These are phyloP conservation scores for Rostratula benghalensis DNA, from an alignment of 2,113 vertebrate species.

Conservation along the genomic window DNA sequence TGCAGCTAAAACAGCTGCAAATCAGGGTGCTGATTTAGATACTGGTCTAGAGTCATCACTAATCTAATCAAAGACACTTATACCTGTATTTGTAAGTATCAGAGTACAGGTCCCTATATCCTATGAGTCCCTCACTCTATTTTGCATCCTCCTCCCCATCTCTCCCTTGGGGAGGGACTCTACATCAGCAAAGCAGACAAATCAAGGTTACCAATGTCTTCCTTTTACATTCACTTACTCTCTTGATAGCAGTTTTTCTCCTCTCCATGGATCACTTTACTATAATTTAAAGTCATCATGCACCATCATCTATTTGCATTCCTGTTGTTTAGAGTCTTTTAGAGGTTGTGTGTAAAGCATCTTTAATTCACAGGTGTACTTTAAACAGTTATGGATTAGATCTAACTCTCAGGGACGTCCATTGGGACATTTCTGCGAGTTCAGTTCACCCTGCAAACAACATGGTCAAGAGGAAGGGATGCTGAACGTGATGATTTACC, in stretches of 20 bases:
- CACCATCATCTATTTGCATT: constrained; percentile 56
- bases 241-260: background rate
- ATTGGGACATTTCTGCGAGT: background rate
- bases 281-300: constrained; percentile 54
- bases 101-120: background rate
- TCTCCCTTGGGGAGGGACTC: background rate
- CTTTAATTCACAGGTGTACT: constrained; percentile 42
- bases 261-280: constrained; percentile 29
- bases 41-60: background rate
- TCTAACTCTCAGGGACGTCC: constrained; percentile 16
- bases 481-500: background rate
- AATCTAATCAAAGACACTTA: background rate
- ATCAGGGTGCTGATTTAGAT: background rate
- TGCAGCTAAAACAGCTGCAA: background rate
- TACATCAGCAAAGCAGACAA: background rate
- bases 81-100: background rate
- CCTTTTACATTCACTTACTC: background rate
- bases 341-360: constrained; percentile 28
- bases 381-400: constrained; percentile 35
- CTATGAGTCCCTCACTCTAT: rapidly evolving
- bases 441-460: background rate
- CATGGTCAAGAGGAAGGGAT: background rate
- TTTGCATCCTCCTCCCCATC: background rate
- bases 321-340: constrained; percentile 34
- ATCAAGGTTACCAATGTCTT: background rate